Percentiles rank a stretch among this genome's conserved stretches.
Evolutionary conservation across 2,888 invertebrate species (phyloP).

Genomic region (Diarsia brunnea): DNA sequence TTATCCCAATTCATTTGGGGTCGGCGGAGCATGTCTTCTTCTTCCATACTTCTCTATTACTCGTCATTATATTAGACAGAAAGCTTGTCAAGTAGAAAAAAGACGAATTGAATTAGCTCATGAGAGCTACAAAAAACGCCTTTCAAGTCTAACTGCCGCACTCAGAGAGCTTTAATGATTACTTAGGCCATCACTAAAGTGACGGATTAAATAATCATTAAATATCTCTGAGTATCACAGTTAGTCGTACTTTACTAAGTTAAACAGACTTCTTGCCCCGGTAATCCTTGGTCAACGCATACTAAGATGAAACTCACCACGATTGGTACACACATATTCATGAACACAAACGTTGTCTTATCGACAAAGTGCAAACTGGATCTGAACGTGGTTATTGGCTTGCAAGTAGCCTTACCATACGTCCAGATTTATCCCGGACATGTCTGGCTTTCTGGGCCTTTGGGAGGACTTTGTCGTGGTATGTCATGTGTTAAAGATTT

Average conservation of each 20-base stretch:
- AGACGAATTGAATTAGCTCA: neutral
- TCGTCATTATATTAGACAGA: neutral
- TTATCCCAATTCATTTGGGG: no score
- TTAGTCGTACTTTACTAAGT: constrained; percentile 1
- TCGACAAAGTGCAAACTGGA: constrained; percentile 54
- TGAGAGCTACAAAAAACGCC: neutral
- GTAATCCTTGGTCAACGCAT: constrained; percentile 11
- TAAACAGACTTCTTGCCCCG: constrained; percentile 19
- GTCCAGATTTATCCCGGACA: neutral
- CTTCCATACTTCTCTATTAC: no score
- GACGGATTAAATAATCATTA: no score
- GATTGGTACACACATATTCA: constrained; percentile 39
- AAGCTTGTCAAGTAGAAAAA: neutral
- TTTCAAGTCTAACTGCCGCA: neutral
- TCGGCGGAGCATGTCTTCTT: no score
- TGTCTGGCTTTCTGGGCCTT: neutral
- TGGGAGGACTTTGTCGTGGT: neutral
- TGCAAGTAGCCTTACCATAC: neutral
- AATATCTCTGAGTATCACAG: no score
- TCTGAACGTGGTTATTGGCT: constrained; percentile 58
- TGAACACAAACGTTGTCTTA: constrained; percentile 28
- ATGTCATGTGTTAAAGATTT: neutral
- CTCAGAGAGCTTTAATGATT: no score
- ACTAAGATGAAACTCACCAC: constrained; percentile 14
- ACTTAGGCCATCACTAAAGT: no score